Base-by-base conservation (phyloP, 1,140 invertebrate species). In the Drosophila bipectinata region DNA sequence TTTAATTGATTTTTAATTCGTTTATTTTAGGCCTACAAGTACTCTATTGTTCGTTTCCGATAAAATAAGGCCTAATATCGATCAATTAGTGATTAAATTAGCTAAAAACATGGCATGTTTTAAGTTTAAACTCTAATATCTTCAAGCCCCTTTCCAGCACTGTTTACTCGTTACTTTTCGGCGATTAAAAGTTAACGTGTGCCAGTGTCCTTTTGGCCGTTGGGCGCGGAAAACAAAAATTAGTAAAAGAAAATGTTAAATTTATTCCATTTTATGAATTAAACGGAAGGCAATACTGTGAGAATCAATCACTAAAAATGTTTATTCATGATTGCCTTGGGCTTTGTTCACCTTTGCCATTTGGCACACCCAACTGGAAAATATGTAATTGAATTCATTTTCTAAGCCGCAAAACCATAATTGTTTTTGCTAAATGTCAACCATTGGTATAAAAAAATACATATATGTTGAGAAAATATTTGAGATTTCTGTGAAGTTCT, bases 361-460 rank as follows among this genome's bases (percentile, higher is more conserved):
- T 54, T n/a, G 32, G 32, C 15, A 1, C 10, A 1, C 9, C 21
- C 28, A 49, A 30, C 57, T 24, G 3, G 28, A 14, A 44, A 44
- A 47, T 56, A 14, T 68, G 63, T 69, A 47, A 69, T 69, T 69
- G 26, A 69, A 59, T 30, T 63, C 54, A 24, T 57, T 62, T 62
- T 12, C 10, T 44, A 15, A 28, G 58, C 34, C 59, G 34, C 34
- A 68, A 51, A 53, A n/a, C 34, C 62, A 48, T 47, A 47, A 56
- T 56, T 69, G 63, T 63, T 44, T 37, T 56, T 69, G 58, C 51
- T 18, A 8, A 14, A 44, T 18, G 41, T 44, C 41, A 44, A 44
- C 15, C n/a, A 15, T 44, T 15, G 5, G 5, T 18, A 44, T 2
- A 10, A 10, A 44, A 44, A 44, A 15, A 44, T 12, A 44, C 5